Base-by-base conservation (phyloP, 2,797 vertebrate species). In the Aulostomus chinensis region DNA sequence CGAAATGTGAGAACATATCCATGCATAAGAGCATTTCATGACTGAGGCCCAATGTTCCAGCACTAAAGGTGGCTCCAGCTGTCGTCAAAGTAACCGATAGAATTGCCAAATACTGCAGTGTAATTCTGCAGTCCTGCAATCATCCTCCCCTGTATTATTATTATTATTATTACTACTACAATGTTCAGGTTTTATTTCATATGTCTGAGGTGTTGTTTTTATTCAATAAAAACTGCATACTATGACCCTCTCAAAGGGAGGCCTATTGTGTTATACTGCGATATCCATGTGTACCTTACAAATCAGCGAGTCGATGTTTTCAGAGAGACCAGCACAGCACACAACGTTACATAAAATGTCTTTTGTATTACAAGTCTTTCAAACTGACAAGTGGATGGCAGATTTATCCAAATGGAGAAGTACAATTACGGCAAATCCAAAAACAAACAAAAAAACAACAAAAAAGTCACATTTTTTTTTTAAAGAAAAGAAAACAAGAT, bases 331-430 rank as follows among this genome's bases (percentile, higher is more conserved):
- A 84, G 74, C 84, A 90, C 85, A 76, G 43, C 64, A 89, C 78
- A 59, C 85, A 78, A 21, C n/a, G 49, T 91, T 92, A 93, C 80
- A 88, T 83, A 87, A 94, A 94, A 92, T 84, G 83, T 49, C 41
- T 85, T 86, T 74, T 96, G 93, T 95, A 96, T 96, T 96, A 92
- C 95, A 96, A 93, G 85, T 88, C 74, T 86, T 88, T 91, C 80
- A 80, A 92, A 93, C 90, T 47, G 89, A 90, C 73, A 93, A 82
- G 79, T 63, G 88, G 78, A 90, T 91, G 91, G 83, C 88, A 83
- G 73, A 78, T 81, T 81, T 60, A 78, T 90, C 89, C 73, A 80
- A 86, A 88, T 82, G 82, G 76, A 83, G 89, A 93, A 89, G 82
- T 85, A 93, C 91, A 95, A 76, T 84, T 66, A 83, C 35, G n/a